Conservation (phyloP, 2,888 invertebrate genomes). For the Sepiola atlantica region DNA sequence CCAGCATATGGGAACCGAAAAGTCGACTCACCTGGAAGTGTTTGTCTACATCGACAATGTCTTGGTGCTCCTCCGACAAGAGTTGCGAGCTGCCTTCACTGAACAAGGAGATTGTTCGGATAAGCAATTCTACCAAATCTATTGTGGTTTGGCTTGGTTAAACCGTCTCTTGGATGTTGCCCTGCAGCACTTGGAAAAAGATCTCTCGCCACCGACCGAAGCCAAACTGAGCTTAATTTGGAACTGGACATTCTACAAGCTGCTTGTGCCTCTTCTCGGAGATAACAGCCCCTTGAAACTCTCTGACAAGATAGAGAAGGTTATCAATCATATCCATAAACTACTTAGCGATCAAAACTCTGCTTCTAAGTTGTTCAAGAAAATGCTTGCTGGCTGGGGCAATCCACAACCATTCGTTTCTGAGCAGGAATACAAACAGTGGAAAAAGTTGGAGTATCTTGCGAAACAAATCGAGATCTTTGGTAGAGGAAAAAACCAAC, state of each 20-base stretch:
- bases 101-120: conserved; percentile 42
- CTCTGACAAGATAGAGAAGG: conserved; percentile 41
- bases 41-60: conserved; percentile 41
- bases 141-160: conserved; percentile 38
- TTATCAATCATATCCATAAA: conserved; percentile 40
- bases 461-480: not conserved
- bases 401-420: conserved; percentile 3
- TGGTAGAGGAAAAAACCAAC: conserved; percentile 11
- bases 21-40: conserved; percentile 35
- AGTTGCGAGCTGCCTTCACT: not conserved
- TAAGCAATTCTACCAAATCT: conserved; percentile 45
- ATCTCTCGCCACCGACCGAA: not conserved
- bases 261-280: conserved; percentile 15
- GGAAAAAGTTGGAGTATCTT: conserved; percentile 32
- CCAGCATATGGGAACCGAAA: conserved; percentile 32
- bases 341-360: conserved; percentile 36
- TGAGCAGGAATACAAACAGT: not conserved
- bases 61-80: conserved; percentile 24
- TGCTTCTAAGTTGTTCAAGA: conserved; percentile 39
- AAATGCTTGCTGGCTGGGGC: conserved; percentile 39
- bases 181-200: conserved; percentile 36
- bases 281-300: conserved; percentile 39
- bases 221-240: conserved; percentile 36
- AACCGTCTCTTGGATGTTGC: conserved; percentile 37
- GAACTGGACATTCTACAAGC: conserved; percentile 36